Evolutionary conservation across 2,888 invertebrate species (phyloP).

Genomic region (Amiota mariae): DNA sequence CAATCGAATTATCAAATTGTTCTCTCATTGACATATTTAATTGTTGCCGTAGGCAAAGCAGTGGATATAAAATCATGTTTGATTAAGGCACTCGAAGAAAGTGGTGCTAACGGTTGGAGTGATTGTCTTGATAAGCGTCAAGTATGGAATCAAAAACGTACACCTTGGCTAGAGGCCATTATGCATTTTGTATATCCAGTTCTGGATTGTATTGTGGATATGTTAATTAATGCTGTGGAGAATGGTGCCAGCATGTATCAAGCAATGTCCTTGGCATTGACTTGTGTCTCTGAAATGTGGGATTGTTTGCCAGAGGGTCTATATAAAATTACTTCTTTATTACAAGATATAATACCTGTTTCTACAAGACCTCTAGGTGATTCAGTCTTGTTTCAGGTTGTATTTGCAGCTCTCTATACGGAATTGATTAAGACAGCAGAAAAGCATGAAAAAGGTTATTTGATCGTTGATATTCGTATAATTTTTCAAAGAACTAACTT

Average conservation of each 20-base stretch:
- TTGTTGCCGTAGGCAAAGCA: conserved; percentile 79
- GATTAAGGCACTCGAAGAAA: conserved; percentile 78
- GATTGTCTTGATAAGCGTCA: conserved; percentile 84
- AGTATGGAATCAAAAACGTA: conserved; percentile 86
- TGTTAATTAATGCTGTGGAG: conserved; percentile 81
- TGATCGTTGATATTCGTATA: neutral
- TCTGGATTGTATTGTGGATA: conserved; percentile 79
- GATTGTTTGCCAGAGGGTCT: conserved; percentile 79
- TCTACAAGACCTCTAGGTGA: conserved; percentile 80
- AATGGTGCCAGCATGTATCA: conserved; percentile 87
- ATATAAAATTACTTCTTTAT: conserved; percentile 76
- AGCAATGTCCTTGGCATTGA: conserved; percentile 83
- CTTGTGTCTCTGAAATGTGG: conserved; percentile 81
- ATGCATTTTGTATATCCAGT: conserved; percentile 79
- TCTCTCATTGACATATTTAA: conserved; percentile 78
- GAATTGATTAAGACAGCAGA: conserved; percentile 76
- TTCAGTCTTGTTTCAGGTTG: conserved; percentile 82
- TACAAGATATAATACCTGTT: conserved; percentile 82
- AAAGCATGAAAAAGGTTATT: conserved; percentile 58
- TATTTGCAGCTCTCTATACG: conserved; percentile 81
- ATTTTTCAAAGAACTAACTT: neutral
- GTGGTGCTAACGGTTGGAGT: conserved; percentile 78
- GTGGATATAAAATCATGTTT: conserved; percentile 79
- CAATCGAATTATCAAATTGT: conserved; percentile 77
- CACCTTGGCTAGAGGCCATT: conserved; percentile 85